These are phyloP conservation scores for Nomada ruficornis DNA, from an alignment of 2,888 invertebrate genomes.

Conservation along the genomic window DNA sequence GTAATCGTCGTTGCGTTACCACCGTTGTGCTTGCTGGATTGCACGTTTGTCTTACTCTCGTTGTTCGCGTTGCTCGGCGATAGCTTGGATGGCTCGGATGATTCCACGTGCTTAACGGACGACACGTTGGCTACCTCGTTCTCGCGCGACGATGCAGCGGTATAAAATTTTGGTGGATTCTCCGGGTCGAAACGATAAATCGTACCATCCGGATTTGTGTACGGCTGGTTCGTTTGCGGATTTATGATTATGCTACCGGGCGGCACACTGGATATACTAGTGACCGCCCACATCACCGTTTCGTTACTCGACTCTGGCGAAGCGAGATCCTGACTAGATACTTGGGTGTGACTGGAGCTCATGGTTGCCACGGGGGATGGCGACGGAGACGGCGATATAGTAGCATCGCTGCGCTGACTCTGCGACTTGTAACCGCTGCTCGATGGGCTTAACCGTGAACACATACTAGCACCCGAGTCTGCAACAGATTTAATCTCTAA, in stretches of 20 bases:
- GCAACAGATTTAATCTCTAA: constrained; percentile 37
- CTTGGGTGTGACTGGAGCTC: constrained; percentile 79
- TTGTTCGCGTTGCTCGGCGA: constrained; percentile 47
- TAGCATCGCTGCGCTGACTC: constrained; percentile 86
- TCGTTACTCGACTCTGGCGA: constrained; percentile 77
- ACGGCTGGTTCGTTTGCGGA: constrained; percentile 91
- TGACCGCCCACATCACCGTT: constrained; percentile 93
- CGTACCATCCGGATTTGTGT: constrained; percentile 91
- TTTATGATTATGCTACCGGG: constrained; percentile 95
- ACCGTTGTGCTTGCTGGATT: constrained; percentile 50
- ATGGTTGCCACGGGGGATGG: constrained; percentile 80
- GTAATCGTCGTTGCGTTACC: constrained; percentile 36
- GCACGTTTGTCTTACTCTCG: constrained; percentile 70
- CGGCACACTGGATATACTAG: constrained; percentile 93
- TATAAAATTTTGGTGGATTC: constrained; percentile 86
- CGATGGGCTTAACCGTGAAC: constrained; percentile 90
- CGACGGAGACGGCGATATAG: constrained; percentile 81
- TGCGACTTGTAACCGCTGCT: constrained; percentile 92
- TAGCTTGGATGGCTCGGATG: constrained; percentile 61
- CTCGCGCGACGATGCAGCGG: constrained; percentile 41
- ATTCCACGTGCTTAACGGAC: constrained; percentile 46
- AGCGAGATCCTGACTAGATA: constrained; percentile 81
- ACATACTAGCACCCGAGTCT: constrained; percentile 87
- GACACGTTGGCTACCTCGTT: constrained; percentile 51
- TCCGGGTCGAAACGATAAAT: constrained; percentile 91